Percentiles rank a stretch among this genome's conserved stretches.
Evolutionary conservation across 2,888 invertebrate genomes (phyloP).

Genomic region (Drosophila niveifrons): DNA sequence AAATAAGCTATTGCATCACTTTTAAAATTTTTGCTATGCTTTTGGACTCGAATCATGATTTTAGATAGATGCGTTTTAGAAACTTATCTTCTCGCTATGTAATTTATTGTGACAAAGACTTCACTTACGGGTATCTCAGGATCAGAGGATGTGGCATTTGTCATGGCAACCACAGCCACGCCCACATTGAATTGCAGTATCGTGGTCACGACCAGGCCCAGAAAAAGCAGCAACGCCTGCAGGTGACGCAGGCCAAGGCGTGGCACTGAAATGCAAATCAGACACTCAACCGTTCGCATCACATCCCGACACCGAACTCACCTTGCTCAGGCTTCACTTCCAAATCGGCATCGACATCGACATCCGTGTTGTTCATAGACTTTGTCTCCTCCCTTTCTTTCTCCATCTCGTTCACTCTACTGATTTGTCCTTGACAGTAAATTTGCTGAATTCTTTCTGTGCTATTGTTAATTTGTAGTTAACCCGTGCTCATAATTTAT

Average conservation of each 20-base stretch:
- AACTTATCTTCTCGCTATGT: background rate
- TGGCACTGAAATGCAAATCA: constrained; percentile 67
- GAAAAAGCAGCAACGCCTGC: constrained; percentile 88
- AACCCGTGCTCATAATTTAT: constrained; percentile 6
- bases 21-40: no score
- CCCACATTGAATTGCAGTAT: constrained; percentile 89
- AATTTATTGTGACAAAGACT: background rate
- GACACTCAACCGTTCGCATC: constrained; percentile 13
- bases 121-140: constrained; percentile 74
- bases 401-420: background rate
- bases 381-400: background rate
- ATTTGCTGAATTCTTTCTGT: background rate
- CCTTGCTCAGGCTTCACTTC: constrained; percentile 50
- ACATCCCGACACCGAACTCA: constrained; percentile 19
- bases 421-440: background rate
- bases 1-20: no score
- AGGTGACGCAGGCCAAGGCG: constrained; percentile 87
- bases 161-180: constrained; percentile 92
- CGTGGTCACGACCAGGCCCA: constrained; percentile 88
- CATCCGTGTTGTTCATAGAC: constrained; percentile 35
- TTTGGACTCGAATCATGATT: no score
- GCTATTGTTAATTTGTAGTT: background rate
- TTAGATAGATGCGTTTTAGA: background rate
- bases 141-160: constrained; percentile 85
- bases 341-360: background rate